Percentiles rank a stretch among this genome's conserved stretches.
Conservation (phyloP, 2,888 invertebrate genomes). For the Erynnis tages region DNA sequence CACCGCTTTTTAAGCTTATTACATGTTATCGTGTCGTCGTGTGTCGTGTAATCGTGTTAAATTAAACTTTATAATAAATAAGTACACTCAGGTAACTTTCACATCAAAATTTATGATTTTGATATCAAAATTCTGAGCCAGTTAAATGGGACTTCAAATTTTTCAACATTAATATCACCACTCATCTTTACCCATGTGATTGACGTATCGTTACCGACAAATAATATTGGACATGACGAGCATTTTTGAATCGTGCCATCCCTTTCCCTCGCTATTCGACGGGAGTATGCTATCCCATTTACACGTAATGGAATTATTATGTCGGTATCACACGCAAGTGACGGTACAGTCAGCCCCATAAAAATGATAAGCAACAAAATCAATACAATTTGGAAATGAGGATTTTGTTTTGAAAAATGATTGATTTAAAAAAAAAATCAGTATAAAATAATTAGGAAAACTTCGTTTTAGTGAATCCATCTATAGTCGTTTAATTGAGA, state of each 20-base stretch:
- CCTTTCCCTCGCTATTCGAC: not conserved
- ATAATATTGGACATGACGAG: constrained; percentile 21
- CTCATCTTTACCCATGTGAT: constrained; percentile 18
- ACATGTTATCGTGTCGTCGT: no score
- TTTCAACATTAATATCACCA: constrained; percentile 16
- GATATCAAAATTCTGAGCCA: not conserved
- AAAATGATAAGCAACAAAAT: no score
- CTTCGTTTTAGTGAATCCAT: no score
- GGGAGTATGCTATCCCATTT: not conserved
- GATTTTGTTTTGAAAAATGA: no score
- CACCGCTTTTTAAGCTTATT: no score
- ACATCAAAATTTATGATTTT: not conserved
- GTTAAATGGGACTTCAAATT: constrained; percentile 3
- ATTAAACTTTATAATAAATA: no score
- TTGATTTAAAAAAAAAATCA: no score
- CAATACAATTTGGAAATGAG: no score
- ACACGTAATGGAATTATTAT: constrained; percentile 11
- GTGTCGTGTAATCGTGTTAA: no score
- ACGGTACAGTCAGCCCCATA: no score
- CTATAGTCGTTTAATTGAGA: no score
- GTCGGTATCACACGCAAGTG: constrained; percentile 12
- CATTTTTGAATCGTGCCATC: not conserved
- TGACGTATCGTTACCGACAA: constrained; percentile 22
- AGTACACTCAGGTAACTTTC: not conserved
- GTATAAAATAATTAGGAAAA: no score